These are phyloP conservation scores for Mesaphorura yosii DNA, from an alignment of 1,140 invertebrate species.

Conservation along the genomic window DNA sequence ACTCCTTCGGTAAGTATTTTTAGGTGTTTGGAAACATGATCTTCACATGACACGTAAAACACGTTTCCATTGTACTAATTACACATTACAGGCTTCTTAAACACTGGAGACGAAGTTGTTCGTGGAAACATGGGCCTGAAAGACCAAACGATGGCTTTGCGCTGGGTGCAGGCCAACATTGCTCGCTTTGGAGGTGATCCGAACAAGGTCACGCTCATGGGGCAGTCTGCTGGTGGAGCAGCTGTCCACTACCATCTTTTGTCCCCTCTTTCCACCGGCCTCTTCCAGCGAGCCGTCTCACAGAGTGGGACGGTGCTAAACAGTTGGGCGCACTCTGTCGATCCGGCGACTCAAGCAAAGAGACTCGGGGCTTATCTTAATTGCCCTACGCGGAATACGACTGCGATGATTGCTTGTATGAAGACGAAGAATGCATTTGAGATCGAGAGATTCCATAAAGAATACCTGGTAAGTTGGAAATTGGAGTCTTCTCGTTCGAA, in stretches of 20 bases:
- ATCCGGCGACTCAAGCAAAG: slow-evolving; percentile 5
- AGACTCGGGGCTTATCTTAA: slow-evolving; percentile 13
- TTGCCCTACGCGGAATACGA: slow-evolving; percentile 11
- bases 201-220: slow-evolving; percentile 41
- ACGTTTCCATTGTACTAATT: too few species aligned
- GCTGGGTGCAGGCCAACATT: slow-evolving; percentile 42
- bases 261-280: slow-evolving; percentile 35
- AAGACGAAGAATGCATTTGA: slow-evolving; percentile 5
- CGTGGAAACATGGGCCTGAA: slow-evolving; percentile 18
- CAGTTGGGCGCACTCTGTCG: slow-evolving; percentile 15
- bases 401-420: slow-evolving; percentile 18
- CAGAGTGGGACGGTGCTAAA: slow-evolving; percentile 13
- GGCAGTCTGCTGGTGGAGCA: slow-evolving; percentile 43
- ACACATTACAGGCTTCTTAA: slow-evolving; percentile 35
- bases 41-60: too few species aligned
- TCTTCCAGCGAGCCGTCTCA: slow-evolving; percentile 18
- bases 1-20: slow-evolving; percentile 27
- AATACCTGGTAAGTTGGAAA: slow-evolving; percentile 19
- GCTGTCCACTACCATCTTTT: slow-evolving; percentile 52
- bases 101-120: slow-evolving; percentile 35
- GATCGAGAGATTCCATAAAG: slow-evolving; percentile 15
- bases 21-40: too few species aligned
- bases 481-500: not conserved
- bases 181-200: slow-evolving; percentile 39
- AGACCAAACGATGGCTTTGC: slow-evolving; percentile 36